These are phyloP conservation scores for Chymomyza costata DNA, from an alignment of 1,140 invertebrate species.

Conservation along the genomic window DNA sequence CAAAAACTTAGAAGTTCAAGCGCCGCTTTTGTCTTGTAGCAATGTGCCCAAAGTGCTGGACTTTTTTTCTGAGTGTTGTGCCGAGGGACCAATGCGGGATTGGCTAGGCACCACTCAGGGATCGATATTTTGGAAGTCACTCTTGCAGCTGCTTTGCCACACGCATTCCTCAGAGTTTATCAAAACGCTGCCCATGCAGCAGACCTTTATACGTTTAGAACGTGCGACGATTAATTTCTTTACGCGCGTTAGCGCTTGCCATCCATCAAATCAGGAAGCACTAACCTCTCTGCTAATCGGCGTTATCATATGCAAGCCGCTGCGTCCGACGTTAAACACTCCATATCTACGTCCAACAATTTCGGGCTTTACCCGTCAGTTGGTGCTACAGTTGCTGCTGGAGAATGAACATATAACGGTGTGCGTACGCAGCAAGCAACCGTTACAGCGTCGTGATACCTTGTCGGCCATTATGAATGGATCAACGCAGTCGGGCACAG, in stretches of 20 bases:
- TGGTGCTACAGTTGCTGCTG: slow-evolving; percentile 89
- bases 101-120: slow-evolving; percentile 89
- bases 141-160: slow-evolving; percentile 85
- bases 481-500: not conserved
- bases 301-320: slow-evolving; percentile 63
- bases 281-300: slow-evolving; percentile 84
- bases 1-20: no score
- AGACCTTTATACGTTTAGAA: slow-evolving; percentile 81
- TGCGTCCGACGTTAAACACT: slow-evolving; percentile 20
- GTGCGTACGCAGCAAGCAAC: slow-evolving; percentile 79
- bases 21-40: slow-evolving; percentile 40
- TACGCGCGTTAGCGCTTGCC: slow-evolving; percentile 87
- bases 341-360: slow-evolving; percentile 75
- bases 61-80: slow-evolving; percentile 87
- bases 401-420: slow-evolving; percentile 90
- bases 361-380: slow-evolving; percentile 89
- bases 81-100: slow-evolving; percentile 87
- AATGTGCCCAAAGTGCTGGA: slow-evolving; percentile 82
- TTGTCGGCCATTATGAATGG: slow-evolving; percentile 43
- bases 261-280: slow-evolving; percentile 88
- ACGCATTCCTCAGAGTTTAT: slow-evolving; percentile 66
- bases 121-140: slow-evolving; percentile 87
- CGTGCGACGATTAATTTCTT: slow-evolving; percentile 85
- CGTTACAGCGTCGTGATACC: slow-evolving; percentile 56
- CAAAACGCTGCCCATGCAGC: slow-evolving; percentile 77